Evolutionary conservation across 1,140 invertebrate species (phyloP), one percentile per base, ranked within the genome.

Genomic region (Harlomillsia oculata): DNA sequence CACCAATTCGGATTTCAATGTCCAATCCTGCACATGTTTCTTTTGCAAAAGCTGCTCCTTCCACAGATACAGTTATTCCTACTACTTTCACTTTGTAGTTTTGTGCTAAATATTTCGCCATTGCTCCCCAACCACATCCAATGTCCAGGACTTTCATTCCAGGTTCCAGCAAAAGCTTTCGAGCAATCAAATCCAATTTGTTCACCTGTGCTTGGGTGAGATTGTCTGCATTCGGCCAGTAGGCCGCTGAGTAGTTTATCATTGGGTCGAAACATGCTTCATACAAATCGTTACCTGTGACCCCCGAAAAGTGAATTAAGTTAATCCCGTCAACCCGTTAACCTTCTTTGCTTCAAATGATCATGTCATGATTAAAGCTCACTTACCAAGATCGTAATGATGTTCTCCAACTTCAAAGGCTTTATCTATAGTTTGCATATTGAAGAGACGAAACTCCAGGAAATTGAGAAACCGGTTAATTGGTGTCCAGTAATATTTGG

Each of bases 101-200:
- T 21, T 56, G 2, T 0, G 61, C 56, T 0, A 59, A 25, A 23
- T 52, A 53, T 40, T 52, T 39, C 2, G 34, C 18, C 20, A 52
- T 18, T 5, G 8, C 6, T 16, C 44, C 44, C 37, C 11, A 60
- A 2, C 51, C 56, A 34, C 49, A 53, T 6, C 59, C 59, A 45
- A 60, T 45, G n/a, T 60, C 59, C 9, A 60, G 36, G n/a, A 60
- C 53, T 20, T 32, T 36, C 56, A 67, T 67, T 8, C 57, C 60
- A 2, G 67, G 53, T 30, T 67, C 60, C 6, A 70, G 23, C 18
- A 67, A 55, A 11, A 70, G 43, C 34, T 59, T 66, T 14, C 63
- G 62, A n/a, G 67, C 59, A 13, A 70, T 53, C 14, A 60, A 23
- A 34, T 70, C 66, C 54, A 67, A 60, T 49, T 70, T 71, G 37